Evolutionary conservation across 2,797 vertebrate genomes (phyloP), one percentile per base, ranked within the genome.

Genomic region (Staurois parvus): DNA sequence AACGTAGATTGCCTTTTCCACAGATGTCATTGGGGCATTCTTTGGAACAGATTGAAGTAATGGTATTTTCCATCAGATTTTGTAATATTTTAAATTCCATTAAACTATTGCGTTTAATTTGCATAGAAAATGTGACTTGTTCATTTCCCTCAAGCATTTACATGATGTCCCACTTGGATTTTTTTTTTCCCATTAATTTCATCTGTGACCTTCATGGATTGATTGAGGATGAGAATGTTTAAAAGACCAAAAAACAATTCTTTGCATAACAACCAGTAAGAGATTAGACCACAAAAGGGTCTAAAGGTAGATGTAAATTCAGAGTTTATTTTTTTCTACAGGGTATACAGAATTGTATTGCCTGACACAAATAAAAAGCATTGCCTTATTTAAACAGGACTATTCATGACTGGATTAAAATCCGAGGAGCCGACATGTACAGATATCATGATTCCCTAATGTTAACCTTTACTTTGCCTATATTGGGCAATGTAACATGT

Each of bases 61-160:
- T 40, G 19, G 37, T 72, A 40, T 40, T 72, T 72, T 40, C 32
- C 19, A 10, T 37, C 32, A 72, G 19, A 37, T 40, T 72, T 70
- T 70, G 68, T 70, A 2, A 72, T 40, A 73, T 42, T 42, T 45
- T 73, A 48, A 10, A 73, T 48, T 45, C 12, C 24, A 45, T 45
- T 45, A 26, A 42, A 73, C 40, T 28, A 48, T 73, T 73, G 72
- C 24, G 48, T 12, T 28, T 45, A 28, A 73, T 73, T 73, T 73
- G 40, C 72, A 45, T 73, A 45, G 72, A 48, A 73, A 73, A 48
- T 48, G 72, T 48, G 72, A 73, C 72, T n/a, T 73, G 72, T 29
- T 45, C 72, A 45, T 73, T 72, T 48, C 72, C 72, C 72, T 45
- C 11, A 28, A 73, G n/a, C 69, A 37, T 4, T 72, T 72, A 72